Percentiles rank a stretch among this genome's conserved stretches.
Evolutionary conservation across 2,888 invertebrate species (phyloP).

Genomic region (Psylliodes chrysocephalus): DNA sequence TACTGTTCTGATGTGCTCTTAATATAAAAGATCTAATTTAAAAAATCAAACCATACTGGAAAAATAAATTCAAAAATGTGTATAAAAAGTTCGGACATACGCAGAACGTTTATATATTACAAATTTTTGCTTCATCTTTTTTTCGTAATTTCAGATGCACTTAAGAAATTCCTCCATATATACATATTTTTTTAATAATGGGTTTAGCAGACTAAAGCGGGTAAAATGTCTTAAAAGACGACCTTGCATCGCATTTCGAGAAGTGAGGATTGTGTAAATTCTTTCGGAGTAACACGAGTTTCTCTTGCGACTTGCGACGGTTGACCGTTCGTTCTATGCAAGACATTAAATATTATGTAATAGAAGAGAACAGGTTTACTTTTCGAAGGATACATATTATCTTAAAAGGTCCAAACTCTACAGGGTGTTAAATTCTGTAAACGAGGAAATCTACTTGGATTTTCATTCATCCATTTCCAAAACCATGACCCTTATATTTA

Average conservation of each 20-base stretch:
- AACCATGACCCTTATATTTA: no score
- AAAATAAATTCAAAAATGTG: no score
- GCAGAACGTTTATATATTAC: no score
- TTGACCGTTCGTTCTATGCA: neutral
- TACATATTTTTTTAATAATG: neutral
- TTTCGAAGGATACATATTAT: neutral
- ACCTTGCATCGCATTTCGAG: slow-evolving; percentile 1
- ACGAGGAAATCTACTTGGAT: no score
- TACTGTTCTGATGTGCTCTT: no score
- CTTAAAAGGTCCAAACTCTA: neutral
- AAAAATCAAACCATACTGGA: no score
- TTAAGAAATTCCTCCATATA: neutral
- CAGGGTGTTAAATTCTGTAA: neutral
- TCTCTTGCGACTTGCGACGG: neutral
- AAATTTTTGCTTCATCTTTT: neutral
- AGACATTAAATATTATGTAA: neutral
- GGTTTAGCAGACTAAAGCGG: neutral
- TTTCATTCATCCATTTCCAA: no score
- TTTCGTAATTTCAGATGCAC: neutral
- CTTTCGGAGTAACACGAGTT: neutral
- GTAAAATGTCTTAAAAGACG: neutral
- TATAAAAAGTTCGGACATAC: no score
- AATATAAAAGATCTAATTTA: no score
- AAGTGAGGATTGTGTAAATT: neutral
- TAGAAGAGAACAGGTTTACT: slow-evolving; percentile 1